Conservation (phyloP, 2,888 invertebrate genomes). For the Nebria brevicollis region DNA sequence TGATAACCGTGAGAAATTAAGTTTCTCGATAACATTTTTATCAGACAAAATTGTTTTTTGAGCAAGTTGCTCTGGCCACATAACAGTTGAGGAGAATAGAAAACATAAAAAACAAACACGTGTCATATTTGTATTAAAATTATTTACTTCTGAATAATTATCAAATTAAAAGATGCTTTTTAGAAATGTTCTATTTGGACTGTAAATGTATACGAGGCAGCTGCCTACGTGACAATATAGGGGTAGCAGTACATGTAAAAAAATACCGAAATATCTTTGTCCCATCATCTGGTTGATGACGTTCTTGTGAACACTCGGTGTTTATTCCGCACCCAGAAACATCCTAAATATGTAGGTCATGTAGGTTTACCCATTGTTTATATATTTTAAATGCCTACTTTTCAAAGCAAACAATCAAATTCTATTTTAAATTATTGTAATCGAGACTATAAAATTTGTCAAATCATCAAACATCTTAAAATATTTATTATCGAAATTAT, state of each 20-base stretch:
- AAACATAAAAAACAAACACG: no score
- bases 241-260: neutral
- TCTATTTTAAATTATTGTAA: neutral
- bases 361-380: neutral
- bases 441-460: no score
- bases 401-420: neutral
- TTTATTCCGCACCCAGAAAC: neutral
- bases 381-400: neutral
- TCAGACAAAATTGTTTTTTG: neutral
- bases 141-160: no score
- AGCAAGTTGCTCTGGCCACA: no score
- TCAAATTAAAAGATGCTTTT: no score
- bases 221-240: neutral
- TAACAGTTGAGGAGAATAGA: no score
- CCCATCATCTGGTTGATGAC: neutral
- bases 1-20: neutral
- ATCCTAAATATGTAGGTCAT: neutral
- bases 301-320: neutral
- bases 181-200: neutral
- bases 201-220: neutral
- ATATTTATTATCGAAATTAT: no score
- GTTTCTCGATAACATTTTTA: neutral
- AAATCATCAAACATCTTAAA: no score
- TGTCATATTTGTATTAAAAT: no score
- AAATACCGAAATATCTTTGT: neutral